These are phyloP conservation scores for Drosophila murphyi DNA, from an alignment of 1,140 invertebrate species.

Conservation along the genomic window DNA sequence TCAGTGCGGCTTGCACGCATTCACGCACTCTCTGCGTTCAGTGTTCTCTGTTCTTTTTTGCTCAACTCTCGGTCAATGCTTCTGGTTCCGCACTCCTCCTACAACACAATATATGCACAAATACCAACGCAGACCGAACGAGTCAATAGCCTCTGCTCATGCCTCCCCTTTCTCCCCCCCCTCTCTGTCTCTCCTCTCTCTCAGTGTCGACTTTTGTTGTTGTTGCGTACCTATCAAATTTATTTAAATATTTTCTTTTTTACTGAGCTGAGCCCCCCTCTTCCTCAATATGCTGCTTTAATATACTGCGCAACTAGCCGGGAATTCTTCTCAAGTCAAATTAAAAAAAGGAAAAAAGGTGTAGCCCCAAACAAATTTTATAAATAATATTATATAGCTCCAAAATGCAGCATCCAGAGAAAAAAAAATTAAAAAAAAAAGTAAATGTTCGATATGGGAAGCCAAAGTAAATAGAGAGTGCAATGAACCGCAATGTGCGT, in stretches of 20 bases:
- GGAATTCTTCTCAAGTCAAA: background rate
- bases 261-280: background rate
- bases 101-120: constrained; percentile 38
- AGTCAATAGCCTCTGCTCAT: constrained; percentile 74
- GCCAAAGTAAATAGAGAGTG: constrained; percentile 76
- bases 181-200: constrained; percentile 6
- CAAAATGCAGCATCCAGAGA: constrained; percentile 32
- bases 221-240: constrained; percentile 68
- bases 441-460: constrained; percentile 60
- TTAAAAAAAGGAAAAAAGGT: background rate
- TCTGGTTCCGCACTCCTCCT: constrained; percentile 52
- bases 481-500: constrained; percentile 74
- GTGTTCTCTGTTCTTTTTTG: constrained; percentile 50
- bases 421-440: constrained; percentile 27
- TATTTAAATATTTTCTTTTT: constrained; percentile 72
- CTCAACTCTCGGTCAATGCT: constrained; percentile 74
- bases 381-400: background rate
- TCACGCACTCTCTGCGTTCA: constrained; percentile 8
- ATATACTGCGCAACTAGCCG: constrained; percentile 19
- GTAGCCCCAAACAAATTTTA: background rate
- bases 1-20: background rate
- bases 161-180: background rate
- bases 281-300: background rate
- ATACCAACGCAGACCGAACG: constrained; percentile 28
- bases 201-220: constrained; percentile 29